phyloP scores from a whole-genome alignment of 2,888 invertebrate genomes.

The Orthonychiurus folsomi region DNA sequence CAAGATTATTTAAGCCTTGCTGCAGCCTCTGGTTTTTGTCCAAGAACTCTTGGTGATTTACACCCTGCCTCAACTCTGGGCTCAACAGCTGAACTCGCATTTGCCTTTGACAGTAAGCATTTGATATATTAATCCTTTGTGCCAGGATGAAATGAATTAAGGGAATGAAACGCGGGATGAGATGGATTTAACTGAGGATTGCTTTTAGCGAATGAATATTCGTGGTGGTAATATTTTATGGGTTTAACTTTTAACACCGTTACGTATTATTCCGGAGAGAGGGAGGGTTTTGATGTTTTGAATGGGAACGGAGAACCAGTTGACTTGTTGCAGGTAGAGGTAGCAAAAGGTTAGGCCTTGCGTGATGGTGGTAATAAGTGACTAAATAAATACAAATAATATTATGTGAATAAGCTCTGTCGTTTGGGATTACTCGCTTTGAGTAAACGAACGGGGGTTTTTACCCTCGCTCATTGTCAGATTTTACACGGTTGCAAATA shows the following conservation, averaged over 20 bases:
- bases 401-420: background rate
- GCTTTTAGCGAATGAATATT: background rate
- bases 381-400: background rate
- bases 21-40: slow-evolving; percentile 44
- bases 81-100: slow-evolving; percentile 74
- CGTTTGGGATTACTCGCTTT: background rate
- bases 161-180: background rate
- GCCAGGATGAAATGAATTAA: background rate
- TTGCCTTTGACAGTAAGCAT: slow-evolving; percentile 75
- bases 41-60: slow-evolving; percentile 48
- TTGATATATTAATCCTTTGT: slow-evolving; percentile 4
- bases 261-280: too few species aligned
- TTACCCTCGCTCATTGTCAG: background rate
- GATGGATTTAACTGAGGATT: background rate
- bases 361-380: slow-evolving; percentile 1
- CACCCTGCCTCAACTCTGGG: slow-evolving; percentile 58
- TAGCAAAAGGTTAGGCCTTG: too few species aligned
- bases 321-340: too few species aligned
- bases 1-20: slow-evolving; percentile 53
- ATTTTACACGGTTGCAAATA: background rate
- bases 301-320: too few species aligned
- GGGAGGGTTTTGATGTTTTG: too few species aligned
- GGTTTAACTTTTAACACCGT: background rate
- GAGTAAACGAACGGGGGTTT: background rate
- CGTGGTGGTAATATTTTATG: background rate